Conservation (phyloP, 1,140 invertebrate genomes). For the Drosophila prosaltans region DNA sequence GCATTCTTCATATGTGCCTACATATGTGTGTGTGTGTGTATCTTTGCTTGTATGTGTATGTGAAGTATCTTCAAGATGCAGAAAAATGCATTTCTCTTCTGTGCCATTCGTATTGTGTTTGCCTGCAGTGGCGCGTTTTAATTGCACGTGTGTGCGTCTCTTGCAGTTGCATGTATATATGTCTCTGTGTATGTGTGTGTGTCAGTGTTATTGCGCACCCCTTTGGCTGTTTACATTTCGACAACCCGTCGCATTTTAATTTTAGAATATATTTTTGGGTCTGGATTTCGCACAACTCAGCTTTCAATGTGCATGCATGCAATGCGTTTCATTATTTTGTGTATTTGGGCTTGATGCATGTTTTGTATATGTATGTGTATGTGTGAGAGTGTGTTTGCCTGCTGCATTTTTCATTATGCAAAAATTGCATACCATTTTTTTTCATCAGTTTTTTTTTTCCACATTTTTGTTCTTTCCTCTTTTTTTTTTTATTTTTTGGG, state of each 20-base stretch:
- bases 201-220: constrained; percentile 61
- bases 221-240: constrained; percentile 79
- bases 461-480: constrained; percentile 39
- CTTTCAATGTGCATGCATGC: constrained; percentile 70
- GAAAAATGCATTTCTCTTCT: constrained; percentile 74
- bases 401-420: constrained; percentile 81
- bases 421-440: constrained; percentile 76
- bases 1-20: constrained; percentile 23
- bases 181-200: constrained; percentile 22
- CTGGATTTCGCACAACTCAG: constrained; percentile 74
- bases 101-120: constrained; percentile 40
- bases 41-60: constrained; percentile 20
- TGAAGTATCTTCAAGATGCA: constrained; percentile 69
- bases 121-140: constrained; percentile 54
- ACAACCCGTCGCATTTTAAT: constrained; percentile 77
- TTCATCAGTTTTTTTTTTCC: constrained; percentile 61
- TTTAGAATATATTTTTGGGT: constrained; percentile 82
- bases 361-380: constrained; percentile 7
- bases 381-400: constrained; percentile 52
- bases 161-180: constrained; percentile 13
- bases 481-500: constrained; percentile 39
- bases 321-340: constrained; percentile 65
- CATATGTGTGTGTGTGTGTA: constrained; percentile 2
- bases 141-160: constrained; percentile 32
- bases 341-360: constrained; percentile 17